Evolutionary conservation across 2,888 invertebrate species (phyloP).

Genomic region (Mesochorus sp.): DNA sequence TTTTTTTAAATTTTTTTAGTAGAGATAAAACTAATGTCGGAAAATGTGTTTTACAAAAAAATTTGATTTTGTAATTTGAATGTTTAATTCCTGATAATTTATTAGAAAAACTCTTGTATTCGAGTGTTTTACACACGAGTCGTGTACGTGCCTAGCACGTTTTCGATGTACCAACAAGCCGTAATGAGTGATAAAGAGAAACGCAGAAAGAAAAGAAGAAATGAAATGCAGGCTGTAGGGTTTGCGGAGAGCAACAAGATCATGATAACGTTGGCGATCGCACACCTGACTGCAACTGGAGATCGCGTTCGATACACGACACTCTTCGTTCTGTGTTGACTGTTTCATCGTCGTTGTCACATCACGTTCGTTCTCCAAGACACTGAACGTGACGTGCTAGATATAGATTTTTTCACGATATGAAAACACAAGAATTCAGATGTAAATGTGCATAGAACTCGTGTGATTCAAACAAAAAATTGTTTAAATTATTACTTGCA

Average conservation of each 20-base stretch:
- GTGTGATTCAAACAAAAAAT: neutral
- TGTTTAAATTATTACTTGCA: neutral
- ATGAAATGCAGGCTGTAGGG: slow-evolving; percentile 32
- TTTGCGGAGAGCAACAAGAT: slow-evolving; percentile 64
- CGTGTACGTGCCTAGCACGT: slow-evolving; percentile 14
- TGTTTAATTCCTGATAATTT: too few relatives aligned
- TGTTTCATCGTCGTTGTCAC: neutral
- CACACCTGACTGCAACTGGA: slow-evolving; percentile 77
- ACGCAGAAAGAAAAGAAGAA: neutral
- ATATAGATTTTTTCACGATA: neutral
- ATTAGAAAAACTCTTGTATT: too few relatives aligned
- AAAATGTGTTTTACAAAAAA: too few relatives aligned
- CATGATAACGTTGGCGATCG: slow-evolving; percentile 67
- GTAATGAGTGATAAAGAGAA: neutral
- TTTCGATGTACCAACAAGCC: neutral
- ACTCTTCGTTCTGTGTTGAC: slow-evolving; percentile 59
- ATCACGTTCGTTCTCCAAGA: neutral
- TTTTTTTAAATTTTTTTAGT: too few relatives aligned
- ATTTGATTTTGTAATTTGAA: too few relatives aligned
- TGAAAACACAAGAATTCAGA: neutral
- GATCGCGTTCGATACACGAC: slow-evolving; percentile 71
- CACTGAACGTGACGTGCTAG: slow-evolving; percentile 29
- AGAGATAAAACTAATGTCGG: too few relatives aligned
- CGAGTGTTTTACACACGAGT: neutral
- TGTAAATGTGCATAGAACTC: neutral